Conservation (phyloP, 2,113 vertebrate genomes). For the Labrus mixtus region DNA sequence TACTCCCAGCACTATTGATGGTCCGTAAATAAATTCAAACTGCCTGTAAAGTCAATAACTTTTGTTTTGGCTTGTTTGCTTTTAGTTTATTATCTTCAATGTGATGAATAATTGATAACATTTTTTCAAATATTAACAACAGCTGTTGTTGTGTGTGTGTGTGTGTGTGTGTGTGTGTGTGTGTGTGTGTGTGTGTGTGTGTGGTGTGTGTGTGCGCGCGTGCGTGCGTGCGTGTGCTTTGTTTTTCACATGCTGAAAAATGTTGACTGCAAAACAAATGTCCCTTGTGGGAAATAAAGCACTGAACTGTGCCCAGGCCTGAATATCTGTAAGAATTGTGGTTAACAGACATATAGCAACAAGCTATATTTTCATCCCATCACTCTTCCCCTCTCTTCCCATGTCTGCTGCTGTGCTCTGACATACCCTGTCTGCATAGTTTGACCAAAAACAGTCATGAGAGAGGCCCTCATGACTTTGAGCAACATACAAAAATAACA, state of each 20-base stretch:
- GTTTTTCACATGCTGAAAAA: neutral
- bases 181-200: neutral
- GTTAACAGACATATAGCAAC: neutral
- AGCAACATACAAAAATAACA: slow-evolving; percentile 7
- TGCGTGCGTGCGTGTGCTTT: neutral
- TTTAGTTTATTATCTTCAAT: neutral
- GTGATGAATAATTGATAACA: neutral
- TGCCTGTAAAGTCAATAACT: neutral
- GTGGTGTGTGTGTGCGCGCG: too few species aligned
- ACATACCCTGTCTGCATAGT: slow-evolving; percentile 42
- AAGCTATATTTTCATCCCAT: neutral
- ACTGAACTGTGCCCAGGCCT: neutral
- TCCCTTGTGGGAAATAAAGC: neutral
- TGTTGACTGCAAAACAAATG: neutral
- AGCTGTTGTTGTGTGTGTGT: neutral
- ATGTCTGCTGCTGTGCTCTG: slow-evolving; percentile 16
- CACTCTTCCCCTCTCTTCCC: slow-evolving; percentile 13
- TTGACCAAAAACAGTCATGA: slow-evolving; percentile 66
- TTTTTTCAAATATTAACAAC: neutral
- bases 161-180: neutral
- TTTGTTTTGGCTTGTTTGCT: neutral
- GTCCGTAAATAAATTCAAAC: too few species aligned
- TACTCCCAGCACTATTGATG: too few species aligned
- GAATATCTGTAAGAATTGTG: neutral
- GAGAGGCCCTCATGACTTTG: slow-evolving; percentile 20